Evolutionary conservation across 2,113 vertebrate species (phyloP).

Genomic region (Chaetura pelagica): DNA sequence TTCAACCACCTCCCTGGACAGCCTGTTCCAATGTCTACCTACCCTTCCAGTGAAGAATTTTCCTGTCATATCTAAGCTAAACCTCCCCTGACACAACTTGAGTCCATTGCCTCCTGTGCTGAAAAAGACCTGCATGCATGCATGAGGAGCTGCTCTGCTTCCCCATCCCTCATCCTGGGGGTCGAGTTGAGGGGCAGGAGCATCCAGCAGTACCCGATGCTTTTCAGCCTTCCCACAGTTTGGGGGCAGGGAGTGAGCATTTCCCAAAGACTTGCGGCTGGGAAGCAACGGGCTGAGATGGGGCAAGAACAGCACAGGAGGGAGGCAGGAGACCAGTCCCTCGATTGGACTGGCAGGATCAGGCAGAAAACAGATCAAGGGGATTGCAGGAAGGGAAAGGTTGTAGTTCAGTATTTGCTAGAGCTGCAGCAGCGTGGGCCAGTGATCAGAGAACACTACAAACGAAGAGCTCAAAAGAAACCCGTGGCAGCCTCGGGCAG

Average conservation of each 20-base stretch:
- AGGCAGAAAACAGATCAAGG: background rate
- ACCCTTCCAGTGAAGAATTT: too few relatives aligned
- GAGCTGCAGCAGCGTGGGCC: background rate
- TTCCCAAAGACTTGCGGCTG: background rate
- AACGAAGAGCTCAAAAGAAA: background rate
- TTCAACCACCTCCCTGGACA: too few relatives aligned
- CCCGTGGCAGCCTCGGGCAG: background rate
- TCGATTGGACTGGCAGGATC: background rate
- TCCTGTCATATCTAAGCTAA: too few relatives aligned
- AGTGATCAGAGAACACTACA: background rate
- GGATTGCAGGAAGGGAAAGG: background rate
- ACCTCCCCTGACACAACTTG: too few relatives aligned
- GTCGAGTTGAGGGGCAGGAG: rapidly evolving
- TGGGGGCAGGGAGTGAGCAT: too few relatives aligned
- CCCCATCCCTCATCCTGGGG: background rate
- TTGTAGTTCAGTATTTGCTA: background rate
- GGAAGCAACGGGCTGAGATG: background rate
- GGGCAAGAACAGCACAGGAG: background rate
- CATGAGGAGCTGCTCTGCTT: background rate
- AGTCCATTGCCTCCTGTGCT: too few relatives aligned
- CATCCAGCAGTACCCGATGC: background rate
- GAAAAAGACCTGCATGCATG: background rate
- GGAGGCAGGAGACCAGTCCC: background rate
- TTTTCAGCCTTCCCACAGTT: rapidly evolving
- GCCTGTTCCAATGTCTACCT: too few relatives aligned